Conservation (phyloP, 2,113 vertebrate species). For the Elachura formosa region DNA sequence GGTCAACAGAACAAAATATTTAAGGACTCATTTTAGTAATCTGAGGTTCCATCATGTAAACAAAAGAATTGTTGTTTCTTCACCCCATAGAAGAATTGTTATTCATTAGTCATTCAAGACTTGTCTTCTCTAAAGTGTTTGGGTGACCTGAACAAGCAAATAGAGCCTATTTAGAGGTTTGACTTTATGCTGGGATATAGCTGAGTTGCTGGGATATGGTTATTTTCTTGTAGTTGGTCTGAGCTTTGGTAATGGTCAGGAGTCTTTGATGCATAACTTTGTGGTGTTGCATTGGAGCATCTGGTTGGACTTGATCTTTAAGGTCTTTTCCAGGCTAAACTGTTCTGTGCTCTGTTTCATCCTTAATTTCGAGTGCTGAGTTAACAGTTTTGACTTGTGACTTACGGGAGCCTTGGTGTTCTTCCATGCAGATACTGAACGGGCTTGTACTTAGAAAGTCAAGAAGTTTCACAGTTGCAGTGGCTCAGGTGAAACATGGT, state of each 20-base stretch:
- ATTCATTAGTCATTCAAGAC: background rate
- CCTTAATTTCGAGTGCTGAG: background rate
- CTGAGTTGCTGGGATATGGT: background rate
- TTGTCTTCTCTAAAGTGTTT: background rate
- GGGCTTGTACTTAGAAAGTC: background rate
- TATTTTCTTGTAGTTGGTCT: background rate
- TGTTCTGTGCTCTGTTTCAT: background rate
- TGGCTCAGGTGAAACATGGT: background rate
- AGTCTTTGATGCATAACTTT: background rate
- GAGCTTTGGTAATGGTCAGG: background rate
- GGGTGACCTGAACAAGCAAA: background rate
- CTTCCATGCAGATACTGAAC: background rate
- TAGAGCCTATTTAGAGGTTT: background rate
- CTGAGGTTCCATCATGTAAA: background rate
- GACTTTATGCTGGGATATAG: background rate
- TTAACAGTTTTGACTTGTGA: background rate
- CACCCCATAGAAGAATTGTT: background rate
- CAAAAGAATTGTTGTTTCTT: background rate
- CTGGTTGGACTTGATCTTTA: background rate
- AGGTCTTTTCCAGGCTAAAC: background rate
- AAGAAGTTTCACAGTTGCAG: background rate
- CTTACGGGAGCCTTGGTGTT: background rate
- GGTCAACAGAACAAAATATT: background rate
- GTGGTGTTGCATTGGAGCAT: background rate
- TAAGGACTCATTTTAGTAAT: background rate